A percentile compares a stretch with the other conserved stretches of the same genome.
Evolutionary conservation across 2,888 invertebrate species (phyloP).

Genomic region (Ischnus inquisitorius): DNA sequence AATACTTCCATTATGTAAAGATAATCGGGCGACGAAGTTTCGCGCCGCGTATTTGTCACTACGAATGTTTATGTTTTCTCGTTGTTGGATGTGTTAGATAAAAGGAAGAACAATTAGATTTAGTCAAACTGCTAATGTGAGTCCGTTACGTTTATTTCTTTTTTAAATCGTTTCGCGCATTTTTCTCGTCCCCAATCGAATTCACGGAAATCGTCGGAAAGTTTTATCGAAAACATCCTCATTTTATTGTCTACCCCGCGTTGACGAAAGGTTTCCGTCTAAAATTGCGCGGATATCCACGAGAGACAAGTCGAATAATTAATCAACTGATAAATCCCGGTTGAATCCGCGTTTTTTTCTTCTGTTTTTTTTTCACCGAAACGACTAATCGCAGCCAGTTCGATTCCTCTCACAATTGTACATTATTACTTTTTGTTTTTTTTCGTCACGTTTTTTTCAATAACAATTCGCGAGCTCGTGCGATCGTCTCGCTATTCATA

Average conservation of each 20-base stretch:
- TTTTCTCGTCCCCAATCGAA: background rate
- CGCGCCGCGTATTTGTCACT: conserved; percentile 74
- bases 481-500: conserved; percentile 20
- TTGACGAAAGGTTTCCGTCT: background rate
- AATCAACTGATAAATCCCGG: background rate
- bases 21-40: conserved; percentile 22
- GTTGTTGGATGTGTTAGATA: conserved; percentile 78
- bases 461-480: conserved; percentile 1
- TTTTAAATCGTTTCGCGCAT: conserved; percentile 59
- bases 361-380: background rate
- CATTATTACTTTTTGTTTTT: conserved; percentile 37
- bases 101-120: conserved; percentile 71
- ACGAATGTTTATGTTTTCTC: conserved; percentile 77
- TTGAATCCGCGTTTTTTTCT: too few species aligned
- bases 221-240: background rate
- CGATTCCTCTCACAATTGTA: conserved; percentile 44
- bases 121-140: conserved; percentile 73
- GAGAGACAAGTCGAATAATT: background rate
- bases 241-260: background rate
- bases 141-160: conserved; percentile 76
- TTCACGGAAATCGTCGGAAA: background rate
- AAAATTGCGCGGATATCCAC: conserved; percentile 1
- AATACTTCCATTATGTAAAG: conserved; percentile 56
- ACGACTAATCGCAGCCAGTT: conserved; percentile 4
- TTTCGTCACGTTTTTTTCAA: conserved; percentile 4